These are phyloP conservation scores for Noctua comes DNA, from an alignment of 2,888 invertebrate genomes.

Conservation along the genomic window DNA sequence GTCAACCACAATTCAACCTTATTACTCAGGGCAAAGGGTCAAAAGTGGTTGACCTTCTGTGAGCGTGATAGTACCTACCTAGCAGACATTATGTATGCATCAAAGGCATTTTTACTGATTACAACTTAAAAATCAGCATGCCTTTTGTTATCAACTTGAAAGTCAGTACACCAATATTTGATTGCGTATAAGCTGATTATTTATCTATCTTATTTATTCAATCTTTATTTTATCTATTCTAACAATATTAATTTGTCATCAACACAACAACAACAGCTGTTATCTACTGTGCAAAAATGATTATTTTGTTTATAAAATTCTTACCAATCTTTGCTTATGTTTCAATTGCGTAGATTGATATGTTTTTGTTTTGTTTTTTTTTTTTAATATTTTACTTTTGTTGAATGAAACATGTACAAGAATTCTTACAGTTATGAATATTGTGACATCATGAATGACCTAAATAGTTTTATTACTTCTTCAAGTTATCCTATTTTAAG, in stretches of 20 bases:
- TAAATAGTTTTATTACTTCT: slow-evolving; percentile 17
- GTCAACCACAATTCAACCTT: neutral
- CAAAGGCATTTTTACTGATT: neutral
- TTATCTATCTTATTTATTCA: neutral
- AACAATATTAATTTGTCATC: neutral
- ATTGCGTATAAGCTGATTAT: neutral
- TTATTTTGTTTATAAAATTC: slow-evolving; percentile 5
- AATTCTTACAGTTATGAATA: neutral
- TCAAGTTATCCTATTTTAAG: neutral
- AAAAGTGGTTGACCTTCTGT: neutral
- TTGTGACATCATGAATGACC: slow-evolving; percentile 29
- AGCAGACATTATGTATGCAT: neutral
- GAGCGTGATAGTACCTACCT: too few species aligned
- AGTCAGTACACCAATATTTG: slow-evolving; percentile 6
- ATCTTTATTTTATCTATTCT: neutral
- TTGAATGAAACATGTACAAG: neutral
- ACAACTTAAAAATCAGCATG: neutral
- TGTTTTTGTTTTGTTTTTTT: slow-evolving; percentile 4
- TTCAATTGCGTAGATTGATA: slow-evolving; percentile 19
- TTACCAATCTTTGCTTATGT: slow-evolving; percentile 15
- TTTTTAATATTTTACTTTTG: neutral
- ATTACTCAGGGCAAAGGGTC: neutral
- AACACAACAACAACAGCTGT: slow-evolving; percentile 17
- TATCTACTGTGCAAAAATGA: neutral
- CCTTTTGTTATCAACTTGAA: slow-evolving; percentile 10